Conservation (phyloP, 2,888 invertebrate species). For the Synanthedon myopaeformis region DNA sequence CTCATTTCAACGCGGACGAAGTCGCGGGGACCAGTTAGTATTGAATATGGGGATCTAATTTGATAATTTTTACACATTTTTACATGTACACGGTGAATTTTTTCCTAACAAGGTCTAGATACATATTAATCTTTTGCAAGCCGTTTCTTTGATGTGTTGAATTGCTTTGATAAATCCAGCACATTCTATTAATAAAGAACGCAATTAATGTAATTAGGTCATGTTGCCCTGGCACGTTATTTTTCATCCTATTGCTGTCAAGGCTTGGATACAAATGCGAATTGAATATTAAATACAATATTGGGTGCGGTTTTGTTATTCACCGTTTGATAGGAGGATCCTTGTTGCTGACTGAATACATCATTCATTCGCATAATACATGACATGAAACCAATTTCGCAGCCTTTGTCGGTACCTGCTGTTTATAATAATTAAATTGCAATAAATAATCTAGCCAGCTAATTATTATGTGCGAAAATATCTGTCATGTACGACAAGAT, state of each 20-base stretch:
- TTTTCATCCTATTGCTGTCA: slow-evolving; percentile 38
- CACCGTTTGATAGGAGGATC: slow-evolving; percentile 11
- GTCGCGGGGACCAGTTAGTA: too few relatives aligned
- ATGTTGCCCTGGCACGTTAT: slow-evolving; percentile 15
- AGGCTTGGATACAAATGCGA: slow-evolving; percentile 37
- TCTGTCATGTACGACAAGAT: too few relatives aligned
- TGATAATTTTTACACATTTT: too few relatives aligned
- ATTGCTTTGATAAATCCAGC: slow-evolving; percentile 15
- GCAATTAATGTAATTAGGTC: slow-evolving; percentile 34
- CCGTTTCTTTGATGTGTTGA: slow-evolving; percentile 1
- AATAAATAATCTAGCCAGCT: too few relatives aligned
- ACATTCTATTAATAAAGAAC: slow-evolving; percentile 10
- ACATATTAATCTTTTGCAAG: not conserved
- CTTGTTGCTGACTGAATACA: slow-evolving; percentile 20
- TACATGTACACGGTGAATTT: too few relatives aligned
- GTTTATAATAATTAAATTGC: too few relatives aligned
- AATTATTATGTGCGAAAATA: too few relatives aligned
- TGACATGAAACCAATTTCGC: not conserved
- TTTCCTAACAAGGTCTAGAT: too few relatives aligned
- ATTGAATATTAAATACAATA: slow-evolving; percentile 21
- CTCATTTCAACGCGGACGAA: too few relatives aligned
- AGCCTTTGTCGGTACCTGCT: not conserved
- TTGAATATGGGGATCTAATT: too few relatives aligned
- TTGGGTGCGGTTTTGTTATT: slow-evolving; percentile 14
- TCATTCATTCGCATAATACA: slow-evolving; percentile 19